Evolutionary conservation across 2,113 vertebrate genomes (phyloP), one percentile per base, ranked within the genome.

Genomic region (Catharus minimus): DNA sequence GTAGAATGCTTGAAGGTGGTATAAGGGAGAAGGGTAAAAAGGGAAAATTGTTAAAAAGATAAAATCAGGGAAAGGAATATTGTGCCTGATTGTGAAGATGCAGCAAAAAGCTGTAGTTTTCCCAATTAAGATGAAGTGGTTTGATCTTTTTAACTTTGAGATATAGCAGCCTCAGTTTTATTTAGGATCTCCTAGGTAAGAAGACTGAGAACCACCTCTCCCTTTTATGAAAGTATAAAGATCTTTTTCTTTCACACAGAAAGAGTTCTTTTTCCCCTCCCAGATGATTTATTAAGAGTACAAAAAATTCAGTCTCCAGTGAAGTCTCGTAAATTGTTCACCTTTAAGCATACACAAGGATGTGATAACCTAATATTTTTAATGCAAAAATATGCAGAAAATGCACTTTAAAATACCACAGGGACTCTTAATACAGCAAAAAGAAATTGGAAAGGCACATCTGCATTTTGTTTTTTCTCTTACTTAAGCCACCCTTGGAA

Each of bases 361-460:
- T 82, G 74, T 90, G 66, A 80, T 88, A 94, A 88, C 55, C 74
- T 82, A 87, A 93, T 90, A 94, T 90, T 90, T 96, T 92, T 76
- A 92, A 93, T 86, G 83, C 58, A 95, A 95, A 96, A 92, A 86
- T 88, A 93, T 89, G 62, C 74, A 93, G 64, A 86, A 95, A 90
- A 93, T 65, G 36, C 73, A 57, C 77, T 92, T 87, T 36, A 78
- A 88, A 94, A 86, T 92, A 73, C 77, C 75, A 79, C 41, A 57
- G 86, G 43, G 83, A 84, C 64, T 76, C 24, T 61, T 66, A 86
- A 82, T 78, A 92, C 16, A 65, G 57, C 12, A 84, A 81, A 81
- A 86, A 83, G 32, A 78, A 92, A 84, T 49, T 65, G 62, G 38
- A 84, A 90, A 72, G 30, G 12, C 41, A 78, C n/a, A 83, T 92